A percentile compares a stretch with the other conserved stretches of the same genome.
Evolutionary conservation across 2,113 vertebrate species (phyloP).

Genomic region (Oxygymnocypris stewartii): DNA sequence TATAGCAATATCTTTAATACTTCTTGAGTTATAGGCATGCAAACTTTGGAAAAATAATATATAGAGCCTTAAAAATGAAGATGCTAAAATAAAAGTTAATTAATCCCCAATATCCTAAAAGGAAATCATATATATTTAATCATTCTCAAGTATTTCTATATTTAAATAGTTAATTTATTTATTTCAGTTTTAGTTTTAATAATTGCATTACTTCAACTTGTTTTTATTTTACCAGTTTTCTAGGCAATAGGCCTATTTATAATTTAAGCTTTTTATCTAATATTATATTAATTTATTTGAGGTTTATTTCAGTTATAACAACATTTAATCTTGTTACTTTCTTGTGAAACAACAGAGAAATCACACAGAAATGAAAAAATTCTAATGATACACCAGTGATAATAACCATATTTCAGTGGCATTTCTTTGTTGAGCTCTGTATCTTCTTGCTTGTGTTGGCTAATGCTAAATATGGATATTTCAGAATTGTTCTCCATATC

Average conservation of each 20-base stretch:
- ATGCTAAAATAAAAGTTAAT: no score
- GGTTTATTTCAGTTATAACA: neutral
- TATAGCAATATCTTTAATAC: no score
- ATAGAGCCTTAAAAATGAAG: no score
- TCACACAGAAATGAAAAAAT: neutral
- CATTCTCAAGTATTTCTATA: neutral
- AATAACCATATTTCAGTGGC: neutral
- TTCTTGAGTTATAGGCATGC: no score
- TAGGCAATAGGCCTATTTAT: neutral
- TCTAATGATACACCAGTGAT: neutral
- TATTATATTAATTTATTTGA: neutral
- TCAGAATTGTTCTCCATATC: neutral
- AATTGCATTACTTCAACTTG: neutral
- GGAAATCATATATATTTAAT: no score
- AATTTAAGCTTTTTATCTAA: neutral
- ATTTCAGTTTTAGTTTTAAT: neutral
- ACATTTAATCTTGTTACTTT: neutral
- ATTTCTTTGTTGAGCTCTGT: neutral
- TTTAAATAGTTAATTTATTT: no score
- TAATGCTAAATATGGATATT: conserved; percentile 7
- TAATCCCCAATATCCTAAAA: no score
- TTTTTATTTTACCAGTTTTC: neutral
- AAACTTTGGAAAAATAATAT: no score
- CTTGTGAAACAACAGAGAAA: neutral
- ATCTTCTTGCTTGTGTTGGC: neutral